Evolutionary conservation across 2,113 vertebrate genomes (phyloP).

Genomic region (Pelvicachromis taeniatus): DNA sequence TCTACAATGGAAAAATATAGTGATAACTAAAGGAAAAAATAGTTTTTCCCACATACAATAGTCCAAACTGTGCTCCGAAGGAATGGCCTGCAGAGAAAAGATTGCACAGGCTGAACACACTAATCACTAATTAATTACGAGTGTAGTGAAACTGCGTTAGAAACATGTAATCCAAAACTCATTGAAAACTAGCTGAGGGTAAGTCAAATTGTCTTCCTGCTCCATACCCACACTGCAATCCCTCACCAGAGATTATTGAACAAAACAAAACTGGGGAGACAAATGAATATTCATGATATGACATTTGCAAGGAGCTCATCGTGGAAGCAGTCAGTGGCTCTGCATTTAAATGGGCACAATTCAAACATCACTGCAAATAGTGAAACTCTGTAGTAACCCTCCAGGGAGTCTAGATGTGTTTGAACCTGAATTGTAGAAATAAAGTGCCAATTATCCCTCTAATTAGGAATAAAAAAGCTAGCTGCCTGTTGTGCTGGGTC

Average conservation of each 20-base stretch:
- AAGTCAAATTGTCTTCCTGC: background rate
- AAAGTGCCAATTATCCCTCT: slow-evolving; percentile 69
- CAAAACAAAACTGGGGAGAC: slow-evolving; percentile 36
- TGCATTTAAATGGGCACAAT: slow-evolving; percentile 54
- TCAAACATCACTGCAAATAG: slow-evolving; percentile 57
- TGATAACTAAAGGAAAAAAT: background rate
- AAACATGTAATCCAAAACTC: slow-evolving; percentile 28
- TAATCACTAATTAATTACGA: slow-evolving; percentile 45
- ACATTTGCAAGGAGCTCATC: slow-evolving; percentile 55
- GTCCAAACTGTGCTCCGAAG: background rate
- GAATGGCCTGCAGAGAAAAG: background rate
- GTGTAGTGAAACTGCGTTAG: background rate
- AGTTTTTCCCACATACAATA: background rate
- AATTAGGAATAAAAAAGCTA: slow-evolving; percentile 65
- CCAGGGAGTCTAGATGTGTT: slow-evolving; percentile 44
- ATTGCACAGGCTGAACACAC: slow-evolving; percentile 17
- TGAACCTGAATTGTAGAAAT: slow-evolving; percentile 56
- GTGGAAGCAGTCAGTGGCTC: slow-evolving; percentile 44
- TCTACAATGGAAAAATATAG: background rate
- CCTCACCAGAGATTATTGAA: slow-evolving; percentile 40
- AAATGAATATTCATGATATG: slow-evolving; percentile 68
- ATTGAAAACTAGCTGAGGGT: background rate
- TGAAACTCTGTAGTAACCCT: slow-evolving; percentile 42
- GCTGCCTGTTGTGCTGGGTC: slow-evolving; percentile 45
- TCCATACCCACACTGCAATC: background rate